phyloP scores from a whole-genome alignment of 2,113 vertebrate species.

The Pyrgilauda ruficollis region DNA sequence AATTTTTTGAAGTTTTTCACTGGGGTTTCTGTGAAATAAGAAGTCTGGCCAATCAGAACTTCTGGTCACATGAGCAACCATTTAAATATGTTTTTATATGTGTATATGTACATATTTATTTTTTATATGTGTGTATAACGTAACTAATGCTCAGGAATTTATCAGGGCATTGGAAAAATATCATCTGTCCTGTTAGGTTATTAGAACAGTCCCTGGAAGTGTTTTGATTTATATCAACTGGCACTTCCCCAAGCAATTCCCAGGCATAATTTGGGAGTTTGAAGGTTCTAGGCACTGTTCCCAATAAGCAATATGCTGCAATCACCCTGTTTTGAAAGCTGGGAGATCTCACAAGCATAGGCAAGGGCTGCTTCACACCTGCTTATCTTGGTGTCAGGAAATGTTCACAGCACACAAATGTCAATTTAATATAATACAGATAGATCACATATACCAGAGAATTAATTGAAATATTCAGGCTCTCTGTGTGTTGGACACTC shows the following conservation, averaged over 20 bases:
- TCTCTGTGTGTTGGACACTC: not conserved
- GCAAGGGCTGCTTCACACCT: not conserved
- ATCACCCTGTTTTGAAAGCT: not conserved
- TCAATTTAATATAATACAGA: not conserved
- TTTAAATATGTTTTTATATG: not conserved
- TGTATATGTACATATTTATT: not conserved
- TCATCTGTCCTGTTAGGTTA: not conserved
- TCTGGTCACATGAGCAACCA: not conserved
- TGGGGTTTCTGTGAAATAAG: not conserved
- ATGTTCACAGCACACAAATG: not conserved
- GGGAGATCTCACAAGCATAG: not conserved
- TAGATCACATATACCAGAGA: not conserved
- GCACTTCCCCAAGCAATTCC: not conserved
- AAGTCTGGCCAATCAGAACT: not conserved
- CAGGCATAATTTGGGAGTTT: not conserved
- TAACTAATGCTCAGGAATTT: not conserved
- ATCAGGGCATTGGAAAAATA: not conserved
- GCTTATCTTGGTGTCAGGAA: slow-evolving; percentile 7
- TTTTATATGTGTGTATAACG: not conserved
- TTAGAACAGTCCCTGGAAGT: not conserved
- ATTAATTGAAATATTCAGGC: not conserved
- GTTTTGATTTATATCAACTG: slow-evolving; percentile 15
- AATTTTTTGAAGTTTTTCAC: not conserved
- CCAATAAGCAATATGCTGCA: slow-evolving; percentile 23
- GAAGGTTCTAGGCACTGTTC: slow-evolving; percentile 39